Evolutionary conservation across 1,140 invertebrate genomes (phyloP), one percentile per base, ranked within the genome.

Genomic region (Caenorhabditis inopinata): DNA sequence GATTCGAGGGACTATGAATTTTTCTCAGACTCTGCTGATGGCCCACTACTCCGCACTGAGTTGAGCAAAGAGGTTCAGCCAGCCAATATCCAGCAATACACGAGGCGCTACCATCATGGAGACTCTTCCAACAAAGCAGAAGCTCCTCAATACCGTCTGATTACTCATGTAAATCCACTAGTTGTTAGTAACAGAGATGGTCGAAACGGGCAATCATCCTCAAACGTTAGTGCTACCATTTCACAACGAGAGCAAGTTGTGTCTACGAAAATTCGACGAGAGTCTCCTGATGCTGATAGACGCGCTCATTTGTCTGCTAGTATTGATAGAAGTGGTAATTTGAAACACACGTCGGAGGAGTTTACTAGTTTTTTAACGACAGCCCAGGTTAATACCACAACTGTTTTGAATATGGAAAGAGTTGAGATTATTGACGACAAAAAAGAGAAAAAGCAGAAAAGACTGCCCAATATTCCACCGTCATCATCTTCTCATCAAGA

Each of bases 321-420:
- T 51, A 45, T 75, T 9, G 74, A 75, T 47, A 42, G 47, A 32
- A 75, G 74, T 48, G 74, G 74, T 35, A 47, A 75, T 29, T 14
- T 68, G 14, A 68, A 29, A 18, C 29, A 68, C 38, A 68, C 58
- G 1, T 38, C 58, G 35, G 58, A 68, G 38, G 58, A 68, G 21
- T 38, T 68, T 29, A 12, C 58, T 21, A 68, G 74, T 27, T 32
- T 23, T 48, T 18, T 45, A 3, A 48, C 27, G 18, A 35, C 42
- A 27, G 32, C 74, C 14, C 6, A 25, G 1, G 27, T 45, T 1
- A 48, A 42, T 2, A 27, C 74, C 1, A 75, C 42, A 45, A 73
- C 62, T 5, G 48, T 51, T 18, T 29, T 68, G 2, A 68, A 12
- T 18, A 68, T 32, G 0, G 32, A 25, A 2, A 25, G 23, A 3